Evolutionary conservation across 2,888 invertebrate genomes (phyloP), one percentile per base, ranked within the genome.

Genomic region (Oegoconia quadripuncta): DNA sequence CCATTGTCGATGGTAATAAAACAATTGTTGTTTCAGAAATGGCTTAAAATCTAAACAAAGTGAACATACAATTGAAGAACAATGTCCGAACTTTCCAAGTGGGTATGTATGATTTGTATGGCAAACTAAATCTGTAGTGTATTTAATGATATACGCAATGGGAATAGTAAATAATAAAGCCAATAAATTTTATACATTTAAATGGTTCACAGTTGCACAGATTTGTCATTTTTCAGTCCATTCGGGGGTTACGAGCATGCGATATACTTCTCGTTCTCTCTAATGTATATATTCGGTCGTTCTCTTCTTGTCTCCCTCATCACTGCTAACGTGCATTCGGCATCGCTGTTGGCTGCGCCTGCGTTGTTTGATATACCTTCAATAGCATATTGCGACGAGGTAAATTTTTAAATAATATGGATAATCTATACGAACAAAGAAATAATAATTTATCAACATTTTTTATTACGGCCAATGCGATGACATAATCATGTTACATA

Each of bases 231-330:
- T 41, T 33, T 26, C 27, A 42, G 42, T 2, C 34, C 34, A 1
- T 35, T 59, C 3, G 15, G 34, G 1, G 56, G 49, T 0, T 48
- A 55, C 30, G 48, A 51, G 6, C 48, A 52, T 16, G 17, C 56
- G 1, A 18, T 88, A 3, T 92, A 92, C 62, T 88, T 90, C 43
- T 75, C 84, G 34, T 90, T 83, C 55, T 91, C 91, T 0, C 88
- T 90, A 38, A 73, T 82, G 18, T 91, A 89, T 52, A 63, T 91
- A 8, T 59, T 91, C 15, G 62, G 76, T 7, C 77, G 91, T 34
- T 89, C 90, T 1, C 65, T 90, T n/a, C 76, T 87, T 0, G 90
- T 91, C 0, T 89, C 90, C 0, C 60, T 91, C 12, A 80, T 80
- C 18, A 90, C 90, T 1, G 84, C 90, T 1, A 63, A 74, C 1